These are phyloP conservation scores for Pemphredon lugubris DNA, from an alignment of 2,888 invertebrate genomes.

Conservation along the genomic window DNA sequence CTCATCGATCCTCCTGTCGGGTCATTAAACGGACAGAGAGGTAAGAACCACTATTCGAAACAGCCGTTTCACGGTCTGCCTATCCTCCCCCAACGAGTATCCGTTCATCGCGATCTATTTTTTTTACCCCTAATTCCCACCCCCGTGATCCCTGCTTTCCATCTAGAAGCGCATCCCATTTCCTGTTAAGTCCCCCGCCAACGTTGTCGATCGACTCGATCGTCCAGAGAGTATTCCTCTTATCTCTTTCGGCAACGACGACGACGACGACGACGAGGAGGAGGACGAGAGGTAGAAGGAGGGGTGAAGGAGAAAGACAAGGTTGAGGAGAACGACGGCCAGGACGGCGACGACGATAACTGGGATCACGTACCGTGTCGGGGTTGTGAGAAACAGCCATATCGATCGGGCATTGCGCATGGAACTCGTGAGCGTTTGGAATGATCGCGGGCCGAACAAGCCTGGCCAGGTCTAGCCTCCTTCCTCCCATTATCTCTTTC, in stretches of 20 bases:
- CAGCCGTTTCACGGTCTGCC: too few relatives aligned
- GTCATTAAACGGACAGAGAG: too few relatives aligned
- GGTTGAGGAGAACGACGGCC: constrained; percentile 9
- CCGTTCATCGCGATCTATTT: constrained; percentile 2
- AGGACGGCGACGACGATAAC: constrained; percentile 49
- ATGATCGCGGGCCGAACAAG: constrained; percentile 53
- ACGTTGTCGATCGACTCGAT: constrained; percentile 44
- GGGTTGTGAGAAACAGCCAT: constrained; percentile 58
- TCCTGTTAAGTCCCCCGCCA: constrained; percentile 4
- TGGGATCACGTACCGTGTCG: constrained; percentile 53
- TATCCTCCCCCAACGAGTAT: too few relatives aligned
- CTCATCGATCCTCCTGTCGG: too few relatives aligned
- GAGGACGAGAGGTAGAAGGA: not conserved
- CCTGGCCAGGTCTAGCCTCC: constrained; percentile 22
- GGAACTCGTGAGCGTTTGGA: constrained; percentile 53
- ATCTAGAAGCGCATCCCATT: constrained; percentile 13
- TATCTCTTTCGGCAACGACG: constrained; percentile 41
- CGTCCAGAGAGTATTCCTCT: constrained; percentile 32
- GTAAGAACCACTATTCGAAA: too few relatives aligned
- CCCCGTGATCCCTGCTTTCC: constrained; percentile 14
- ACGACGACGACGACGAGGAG: constrained; percentile 14
- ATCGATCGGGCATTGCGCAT: constrained; percentile 63
- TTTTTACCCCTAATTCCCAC: constrained; percentile 46
- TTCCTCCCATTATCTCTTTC: not conserved
- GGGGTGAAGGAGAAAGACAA: not conserved